Base-by-base conservation (phyloP, 2,888 invertebrate species). In the Ichneumoninae sp. region DNA sequence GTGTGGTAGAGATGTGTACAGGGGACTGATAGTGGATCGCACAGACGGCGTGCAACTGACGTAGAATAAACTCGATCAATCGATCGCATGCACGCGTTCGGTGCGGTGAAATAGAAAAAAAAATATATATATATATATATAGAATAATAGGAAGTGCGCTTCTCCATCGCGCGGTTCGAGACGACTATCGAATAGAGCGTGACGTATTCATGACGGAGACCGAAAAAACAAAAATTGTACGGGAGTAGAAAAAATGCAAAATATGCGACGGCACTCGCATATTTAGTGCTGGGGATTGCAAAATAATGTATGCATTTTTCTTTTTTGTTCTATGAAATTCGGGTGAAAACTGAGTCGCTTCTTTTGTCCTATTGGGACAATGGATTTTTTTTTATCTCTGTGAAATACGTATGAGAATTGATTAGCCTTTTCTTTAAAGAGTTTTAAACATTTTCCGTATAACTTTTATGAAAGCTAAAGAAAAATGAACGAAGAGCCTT, bases 21-120 rank as follows among this genome's bases (percentile, higher is more conserved):
- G 5, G 40, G 68, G 62, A 30, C 16, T 60, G 16, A 57, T 44
- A 44, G 54, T 26, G 54, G 68, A 72, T 80, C 68, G 62, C 70
- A 22, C 36, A 50, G 50, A 54, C 50, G 65, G 54, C 77, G 68
- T 62, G 80, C 60, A 62, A 77, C 65, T 19, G 47, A 19, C 69
- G 52, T 40, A 52, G 80, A 72, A 62, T 62, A 80, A 84, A 82
- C 71, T 77, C 80, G 84, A 84, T 84, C 84, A 77, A 84, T 84
- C 80, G 84, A 80, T 84, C 80, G 72, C 62, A 60, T 78, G 52
- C 80, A 70, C 80, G 68, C 68, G 52, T 54, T 30, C 36, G 26
- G 47, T 13, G 57, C 69, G 60, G 30, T 36, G 22, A 19, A 40
- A 44, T 72, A 66, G 52, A 62, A 70, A 62, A 62, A 3, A 54